Base-by-base conservation (phyloP, 2,797 vertebrate species). In the Phrynocephalus guinanensis region DNA sequence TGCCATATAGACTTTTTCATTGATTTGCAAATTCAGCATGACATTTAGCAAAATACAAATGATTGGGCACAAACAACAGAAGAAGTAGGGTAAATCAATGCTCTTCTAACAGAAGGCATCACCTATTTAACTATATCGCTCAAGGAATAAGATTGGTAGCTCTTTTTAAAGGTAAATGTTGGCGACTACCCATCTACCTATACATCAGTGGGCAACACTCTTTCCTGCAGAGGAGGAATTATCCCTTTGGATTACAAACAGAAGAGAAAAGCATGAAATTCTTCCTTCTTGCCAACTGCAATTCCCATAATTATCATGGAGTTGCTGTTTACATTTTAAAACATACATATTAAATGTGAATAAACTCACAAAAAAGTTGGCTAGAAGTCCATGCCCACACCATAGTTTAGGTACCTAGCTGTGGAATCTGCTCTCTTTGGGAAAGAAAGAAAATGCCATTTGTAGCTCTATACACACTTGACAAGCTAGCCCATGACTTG, bases 31-130 rank as follows among this genome's bases (percentile, higher is more conserved):
- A 95, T 93, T 91, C 77, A 93, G 80, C 84, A 72, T 91, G 90
- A 92, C 93, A 93, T 92, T 92, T 93, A 91, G 73, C 50, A 76
- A 30, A 18, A 90, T 89, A 90, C 48, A 89, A 26, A 92, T 87
- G 0, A 8, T 88, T 73, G 92, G 91, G 10, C 92, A 91, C 26
- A 28, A 94, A 91, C 77, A 72, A 77, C 16, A 63, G 22, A 30
- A 3, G 9, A 60, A 86, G 87, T 2, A 10, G 60, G 86, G 89
- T 86, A 92, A 94, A 95, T 94, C 91, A 92, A 88, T 94, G 81
- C 60, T 91, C 80, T 88, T 93, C 95, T 91, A 91, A 93, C 91
- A 94, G 86, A 95, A 89, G 84, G 89, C 94, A 90, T 84, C 76
- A 90, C 83, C 81, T 85, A 95, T 93, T 76, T 86, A 82, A 92